Base-by-base conservation (phyloP, 2,113 vertebrate genomes). In the Corydoras maculifer region DNA sequence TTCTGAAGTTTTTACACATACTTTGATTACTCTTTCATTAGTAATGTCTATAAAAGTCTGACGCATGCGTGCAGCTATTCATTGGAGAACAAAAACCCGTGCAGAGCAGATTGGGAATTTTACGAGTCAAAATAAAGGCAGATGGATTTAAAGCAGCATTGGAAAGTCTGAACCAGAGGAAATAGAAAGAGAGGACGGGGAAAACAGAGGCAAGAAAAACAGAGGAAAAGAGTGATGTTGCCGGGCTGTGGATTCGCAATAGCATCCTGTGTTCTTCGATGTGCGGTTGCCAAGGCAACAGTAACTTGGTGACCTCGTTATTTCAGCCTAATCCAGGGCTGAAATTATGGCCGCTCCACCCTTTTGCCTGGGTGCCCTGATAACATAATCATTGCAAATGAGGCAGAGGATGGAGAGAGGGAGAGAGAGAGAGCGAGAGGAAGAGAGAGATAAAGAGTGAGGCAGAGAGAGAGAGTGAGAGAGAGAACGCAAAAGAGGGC, bases 231-330 rank as follows among this genome's bases (percentile, higher is more conserved):
- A 62, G 63, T 62, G 62, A 75, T 84, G 85, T 87, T 84, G 79
- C 84, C 74, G 70, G 85, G 81, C 80, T 81, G 78, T 72, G 75
- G 83, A 85, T 78, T 85, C 86, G 86, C 90, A 91, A 91, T 94
- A 92, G 92, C 93, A 95, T 96, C 93, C 92, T 91, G 93, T 96
- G 93, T 94, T 97, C 93, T 94, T 95, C 92, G 93, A 98, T 97
- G 94, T 98, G 92, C 93, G 72, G 95, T 98, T 95, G 88, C 93
- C 92, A 95, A 95, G 91, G 93, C 91, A 98, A 98, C 96, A 91
- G 92, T 93, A 96, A 97, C 94, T 97, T 96, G 93, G 94, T 98
- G 96, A 96, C 94, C 95, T 99, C 94, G 94, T 98, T 99, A 99
- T 97, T 99, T 96, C 94, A 95, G 93, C 94, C 94, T 96, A 99